These are phyloP conservation scores for Lepus oiostolus DNA, from an alignment of 2,797 vertebrate species.

Conservation along the genomic window DNA sequence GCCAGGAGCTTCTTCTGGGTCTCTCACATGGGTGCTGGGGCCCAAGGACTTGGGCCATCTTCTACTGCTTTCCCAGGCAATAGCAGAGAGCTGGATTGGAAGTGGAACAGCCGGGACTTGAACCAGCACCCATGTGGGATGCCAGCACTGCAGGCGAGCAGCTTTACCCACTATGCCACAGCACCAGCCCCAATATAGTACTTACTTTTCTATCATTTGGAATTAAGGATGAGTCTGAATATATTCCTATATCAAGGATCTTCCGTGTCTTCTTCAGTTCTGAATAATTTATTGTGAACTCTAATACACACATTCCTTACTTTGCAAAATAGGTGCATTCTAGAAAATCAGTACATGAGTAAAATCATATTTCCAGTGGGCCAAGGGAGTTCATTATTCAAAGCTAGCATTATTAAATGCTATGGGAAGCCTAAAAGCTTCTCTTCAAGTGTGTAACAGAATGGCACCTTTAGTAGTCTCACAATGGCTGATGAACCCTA, in stretches of 20 bases:
- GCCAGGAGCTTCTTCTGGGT: no score
- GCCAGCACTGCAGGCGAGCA: no score
- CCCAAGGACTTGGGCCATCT: no score
- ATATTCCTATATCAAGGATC: slow-evolving; percentile 1
- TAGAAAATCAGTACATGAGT: slow-evolving; percentile 11
- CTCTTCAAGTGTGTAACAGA: slow-evolving; percentile 37
- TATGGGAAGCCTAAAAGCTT: slow-evolving; percentile 2
- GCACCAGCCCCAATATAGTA: neutral
- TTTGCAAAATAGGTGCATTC: slow-evolving; percentile 37
- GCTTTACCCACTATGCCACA: no score
- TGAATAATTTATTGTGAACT: slow-evolving; percentile 40
- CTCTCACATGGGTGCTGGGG: no score
- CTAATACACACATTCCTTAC: neutral
- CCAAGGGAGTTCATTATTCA: neutral
- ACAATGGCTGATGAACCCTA: neutral
- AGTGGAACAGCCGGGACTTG: no score
- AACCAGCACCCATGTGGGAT: no score
- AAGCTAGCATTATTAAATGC: slow-evolving; percentile 53
- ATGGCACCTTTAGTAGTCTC: neutral
- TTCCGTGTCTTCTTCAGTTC: slow-evolving; percentile 31
- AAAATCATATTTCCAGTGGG: slow-evolving; percentile 48
- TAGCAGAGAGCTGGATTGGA: no score
- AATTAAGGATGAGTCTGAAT: slow-evolving; percentile 22
- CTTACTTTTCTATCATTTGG: slow-evolving; percentile 48
- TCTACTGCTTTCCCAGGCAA: no score